Percentiles rank a stretch among this genome's conserved stretches.
Conservation (phyloP, 2,113 vertebrate genomes). For the Gnathonemus echidnorhynchus region DNA sequence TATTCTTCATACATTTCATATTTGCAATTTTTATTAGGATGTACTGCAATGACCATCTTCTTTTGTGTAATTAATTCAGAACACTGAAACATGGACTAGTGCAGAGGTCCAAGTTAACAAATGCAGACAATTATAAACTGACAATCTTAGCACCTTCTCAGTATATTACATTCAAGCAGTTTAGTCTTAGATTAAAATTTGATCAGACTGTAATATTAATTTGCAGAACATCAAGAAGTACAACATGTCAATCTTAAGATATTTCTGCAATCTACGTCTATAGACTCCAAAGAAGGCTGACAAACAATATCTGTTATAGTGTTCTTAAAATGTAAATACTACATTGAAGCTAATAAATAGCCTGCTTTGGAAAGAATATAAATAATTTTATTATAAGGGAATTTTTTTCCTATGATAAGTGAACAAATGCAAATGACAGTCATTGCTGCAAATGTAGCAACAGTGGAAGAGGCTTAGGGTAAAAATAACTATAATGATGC, state of each 20-base stretch:
- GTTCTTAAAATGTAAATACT: slow-evolving; percentile 41
- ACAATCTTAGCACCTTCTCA: not conserved
- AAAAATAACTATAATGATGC: not conserved
- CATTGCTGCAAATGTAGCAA: not conserved
- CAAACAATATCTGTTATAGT: slow-evolving; percentile 42
- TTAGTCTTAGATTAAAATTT: not conserved
- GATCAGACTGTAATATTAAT: not conserved
- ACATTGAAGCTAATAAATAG: slow-evolving; percentile 33
- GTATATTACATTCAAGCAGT: not conserved
- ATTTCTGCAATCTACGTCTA: slow-evolving; percentile 39
- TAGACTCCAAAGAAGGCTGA: slow-evolving; percentile 24
- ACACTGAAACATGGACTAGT: not conserved
- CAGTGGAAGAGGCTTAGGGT: slow-evolving; percentile 9
- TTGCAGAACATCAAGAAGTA: not conserved
- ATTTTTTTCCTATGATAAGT: not conserved
- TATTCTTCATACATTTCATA: slow-evolving; percentile 3
- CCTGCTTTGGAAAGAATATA: slow-evolving; percentile 24
- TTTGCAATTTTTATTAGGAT: slow-evolving; percentile 13
- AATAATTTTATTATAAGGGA: not conserved
- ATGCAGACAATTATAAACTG: not conserved
- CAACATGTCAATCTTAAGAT: slow-evolving; percentile 36
- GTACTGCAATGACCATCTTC: not conserved
- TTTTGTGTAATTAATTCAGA: not conserved
- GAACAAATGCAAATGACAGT: slow-evolving; percentile 19
- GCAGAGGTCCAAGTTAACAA: not conserved